phyloP scores from a whole-genome alignment of 2,797 vertebrate species.

The Myotis myotis region DNA sequence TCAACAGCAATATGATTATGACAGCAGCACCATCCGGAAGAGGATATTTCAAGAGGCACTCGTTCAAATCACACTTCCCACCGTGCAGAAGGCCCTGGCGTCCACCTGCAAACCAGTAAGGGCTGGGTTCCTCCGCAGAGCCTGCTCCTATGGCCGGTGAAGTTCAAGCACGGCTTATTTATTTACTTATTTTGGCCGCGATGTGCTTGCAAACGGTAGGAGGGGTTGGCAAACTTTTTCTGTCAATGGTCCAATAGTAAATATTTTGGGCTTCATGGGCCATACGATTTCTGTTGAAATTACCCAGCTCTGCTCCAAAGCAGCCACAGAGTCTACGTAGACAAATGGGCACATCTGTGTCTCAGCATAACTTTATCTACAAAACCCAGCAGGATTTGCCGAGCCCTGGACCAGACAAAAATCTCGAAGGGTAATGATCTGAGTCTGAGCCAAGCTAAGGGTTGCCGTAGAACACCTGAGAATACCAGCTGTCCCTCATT shows the following conservation, averaged over 20 bases:
- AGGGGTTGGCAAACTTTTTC: not conserved
- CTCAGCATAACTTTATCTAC: not conserved
- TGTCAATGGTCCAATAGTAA: not conserved
- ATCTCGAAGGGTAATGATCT: not conserved
- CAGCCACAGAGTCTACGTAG: not conserved
- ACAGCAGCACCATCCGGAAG: slow-evolving; percentile 95
- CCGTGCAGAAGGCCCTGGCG: slow-evolving; percentile 90
- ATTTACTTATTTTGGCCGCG: not conserved
- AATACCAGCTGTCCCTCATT: not conserved
- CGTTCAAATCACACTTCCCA: slow-evolving; percentile 92
- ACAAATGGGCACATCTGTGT: not conserved
- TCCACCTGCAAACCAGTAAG: slow-evolving; percentile 90
- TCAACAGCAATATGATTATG: slow-evolving; percentile 94
- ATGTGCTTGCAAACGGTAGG: not conserved
- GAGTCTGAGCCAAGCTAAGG: not conserved
- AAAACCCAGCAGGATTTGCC: not conserved
- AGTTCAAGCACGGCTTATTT: not conserved
- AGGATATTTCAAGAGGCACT: slow-evolving; percentile 92
- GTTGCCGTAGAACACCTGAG: not conserved
- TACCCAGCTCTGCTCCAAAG: not conserved
- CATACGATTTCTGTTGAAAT: not conserved
- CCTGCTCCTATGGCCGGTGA: not conserved
- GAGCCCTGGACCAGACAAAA: not conserved
- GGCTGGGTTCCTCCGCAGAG: not conserved
- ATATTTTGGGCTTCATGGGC: not conserved